These are phyloP conservation scores for Drosophila rellima DNA, from an alignment of 2,888 invertebrate species.

Conservation along the genomic window DNA sequence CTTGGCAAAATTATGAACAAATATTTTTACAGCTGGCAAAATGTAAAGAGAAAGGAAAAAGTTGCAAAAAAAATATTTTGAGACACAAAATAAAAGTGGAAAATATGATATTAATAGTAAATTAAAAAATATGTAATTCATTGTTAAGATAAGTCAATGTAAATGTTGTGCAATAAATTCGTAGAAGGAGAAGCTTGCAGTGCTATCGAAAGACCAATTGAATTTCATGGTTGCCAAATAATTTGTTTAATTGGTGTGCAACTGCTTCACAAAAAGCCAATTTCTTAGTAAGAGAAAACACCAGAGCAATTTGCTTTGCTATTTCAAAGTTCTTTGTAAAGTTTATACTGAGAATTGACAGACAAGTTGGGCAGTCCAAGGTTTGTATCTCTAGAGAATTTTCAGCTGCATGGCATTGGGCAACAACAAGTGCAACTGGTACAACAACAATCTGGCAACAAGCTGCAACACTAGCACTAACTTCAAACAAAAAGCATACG, in stretches of 20 bases:
- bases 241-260: not conserved
- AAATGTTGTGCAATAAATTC: not conserved
- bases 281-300: slow-evolving; percentile 17
- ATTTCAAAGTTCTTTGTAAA: slow-evolving; percentile 39
- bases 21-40: slow-evolving; percentile 40
- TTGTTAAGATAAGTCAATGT: not conserved
- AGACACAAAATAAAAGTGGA: slow-evolving; percentile 1
- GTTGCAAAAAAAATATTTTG: slow-evolving; percentile 16
- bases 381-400: slow-evolving; percentile 24
- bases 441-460: slow-evolving; percentile 10
- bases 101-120: not conserved
- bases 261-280: slow-evolving; percentile 8
- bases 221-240: slow-evolving; percentile 1
- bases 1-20: slow-evolving; percentile 40
- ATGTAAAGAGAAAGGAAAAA: slow-evolving; percentile 22
- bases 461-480: slow-evolving; percentile 5
- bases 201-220: not conserved
- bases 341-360: slow-evolving; percentile 29
- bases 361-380: slow-evolving; percentile 29
- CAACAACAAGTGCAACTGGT: slow-evolving; percentile 7
- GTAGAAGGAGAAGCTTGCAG: not conserved
- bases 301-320: slow-evolving; percentile 32
- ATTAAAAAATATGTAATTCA: not conserved
- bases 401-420: not conserved
- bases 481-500: slow-evolving; percentile 63